Evolutionary conservation across 2,797 vertebrate species (phyloP), one percentile per base, ranked within the genome.

Genomic region (Columba guinea): DNA sequence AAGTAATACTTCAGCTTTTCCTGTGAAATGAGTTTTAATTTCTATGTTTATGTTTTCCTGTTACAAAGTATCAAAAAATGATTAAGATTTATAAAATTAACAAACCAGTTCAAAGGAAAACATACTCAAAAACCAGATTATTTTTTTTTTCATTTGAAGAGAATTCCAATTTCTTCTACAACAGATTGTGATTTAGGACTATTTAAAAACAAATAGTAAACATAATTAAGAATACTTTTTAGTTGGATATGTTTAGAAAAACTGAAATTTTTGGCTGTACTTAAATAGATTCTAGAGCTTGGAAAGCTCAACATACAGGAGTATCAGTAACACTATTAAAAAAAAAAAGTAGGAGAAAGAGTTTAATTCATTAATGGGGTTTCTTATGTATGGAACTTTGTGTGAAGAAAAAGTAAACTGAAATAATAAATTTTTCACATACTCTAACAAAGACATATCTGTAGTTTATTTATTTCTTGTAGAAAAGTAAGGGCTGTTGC

Each of bases 351-450:
- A 26, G 37, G 30, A 86, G n/a, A 37, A 85, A 87, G 10, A 28
- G 2, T 87, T 87, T 32, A 75, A 51, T 88, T 90, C 9, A 59
- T 73, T 76, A 76, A 53, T 63, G 28, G 3, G 1, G 3, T 59
- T 77, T 85, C 3, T 16, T 52, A 19, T 37, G 7, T 58, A 24
- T 39, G 27, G n/a, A 69, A 27, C 2, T 35, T 77, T 52, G 10
- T 69, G 32, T 73, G 55, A 73, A 82, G 59, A 82, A 79, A 78
- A 76, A 69, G 7, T 48, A 80, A 93, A 90, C 34, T 34, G 32
- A 75, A 86, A 83, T 7, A 92, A 87, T 87, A 20, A 56, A 13
- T 80, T 91, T 94, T 93, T 95, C 71, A 85, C 19, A 9, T 74
- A n/a, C 21, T 86, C 28, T 95, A 74, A 73, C 67, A 89, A 48